Percentiles rank a stretch among this genome's conserved stretches.
Conservation (phyloP, 2,888 invertebrate genomes). For the Drosophila quasianomalipes region DNA sequence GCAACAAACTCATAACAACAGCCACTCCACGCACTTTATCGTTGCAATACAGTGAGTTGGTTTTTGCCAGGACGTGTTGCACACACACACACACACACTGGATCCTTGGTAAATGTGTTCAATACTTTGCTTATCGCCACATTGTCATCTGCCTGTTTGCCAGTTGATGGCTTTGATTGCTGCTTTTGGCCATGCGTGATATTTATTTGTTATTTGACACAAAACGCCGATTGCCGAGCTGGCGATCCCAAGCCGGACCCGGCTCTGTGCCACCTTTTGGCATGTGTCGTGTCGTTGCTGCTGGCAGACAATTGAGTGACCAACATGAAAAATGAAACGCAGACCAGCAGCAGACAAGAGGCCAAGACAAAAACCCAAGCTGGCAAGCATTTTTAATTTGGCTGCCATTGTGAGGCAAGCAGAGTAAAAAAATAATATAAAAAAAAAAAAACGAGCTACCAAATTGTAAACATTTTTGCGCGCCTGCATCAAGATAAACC, state of each 20-base stretch:
- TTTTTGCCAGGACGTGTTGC: conserved; percentile 54
- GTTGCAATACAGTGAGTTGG: conserved; percentile 49
- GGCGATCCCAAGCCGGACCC: conserved; percentile 5
- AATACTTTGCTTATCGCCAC: conserved; percentile 57
- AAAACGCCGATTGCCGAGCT: conserved; percentile 68
- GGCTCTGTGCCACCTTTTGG: conserved; percentile 61
- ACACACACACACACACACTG: neutral
- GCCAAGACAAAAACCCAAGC: conserved; percentile 37
- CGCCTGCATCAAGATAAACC: conserved; percentile 78
- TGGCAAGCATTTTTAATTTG: conserved; percentile 74
- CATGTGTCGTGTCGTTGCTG: conserved; percentile 58
- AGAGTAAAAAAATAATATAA: conserved; percentile 6
- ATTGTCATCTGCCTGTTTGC: conserved; percentile 71
- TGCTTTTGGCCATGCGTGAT: conserved; percentile 81
- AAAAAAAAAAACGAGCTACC: conserved; percentile 54
- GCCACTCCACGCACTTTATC: conserved; percentile 70
- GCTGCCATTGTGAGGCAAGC: conserved; percentile 57
- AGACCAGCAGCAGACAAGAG: conserved; percentile 24
- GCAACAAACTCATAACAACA: conserved; percentile 50
- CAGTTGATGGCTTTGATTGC: conserved; percentile 70
- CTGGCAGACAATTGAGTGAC: conserved; percentile 78
- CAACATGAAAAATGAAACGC: conserved; percentile 78
- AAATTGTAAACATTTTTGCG: conserved; percentile 80
- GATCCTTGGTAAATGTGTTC: conserved; percentile 49
- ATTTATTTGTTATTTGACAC: conserved; percentile 82